Evolutionary conservation across 2,113 vertebrate genomes (phyloP), one percentile per base, ranked within the genome.

Genomic region (Nansenia antarctica): DNA sequence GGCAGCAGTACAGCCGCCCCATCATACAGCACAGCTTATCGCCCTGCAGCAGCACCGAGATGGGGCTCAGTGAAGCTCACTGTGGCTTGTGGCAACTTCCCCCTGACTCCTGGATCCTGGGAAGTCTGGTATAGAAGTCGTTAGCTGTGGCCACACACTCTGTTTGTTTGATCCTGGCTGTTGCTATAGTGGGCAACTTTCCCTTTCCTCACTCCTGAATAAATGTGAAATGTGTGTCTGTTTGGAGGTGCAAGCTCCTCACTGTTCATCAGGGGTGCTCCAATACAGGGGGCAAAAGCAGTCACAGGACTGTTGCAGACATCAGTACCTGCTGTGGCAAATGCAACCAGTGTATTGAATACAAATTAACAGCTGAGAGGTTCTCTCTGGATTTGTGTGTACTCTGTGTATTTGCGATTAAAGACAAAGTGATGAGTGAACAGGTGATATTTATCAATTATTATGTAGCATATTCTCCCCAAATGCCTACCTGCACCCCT

Each of bases 41-140:
- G 79, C 84, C 52, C 77, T 65, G 68, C 82, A 85, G 87, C 89
- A 90, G 89, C 69, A 81, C 64, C 3, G 58, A 32, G 32, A 22
- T 15, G 58, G 77, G n/a, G n/a, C n/a, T n/a, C n/a, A n/a, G 79
- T 86, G 78, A 68, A 84, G 82, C 85, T 77, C 39, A 79, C 69
- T 75, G 63, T 57, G 32, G 74, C 81, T 84, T 2, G 68, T 79
- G 74, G 87, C 82, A 75, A 73, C 78, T 77, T 81, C 67, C 64
- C 72, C 63, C 63, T 66, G 54, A 74, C 66, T 73, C 30, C n/a
- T 69, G 70, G 71, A 82, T 75, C 73, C 78, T 60, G 49, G 61
- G 60, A 84, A 70, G 78, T 62, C 77, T 74, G 67, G 71, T 68
- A 22, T 3, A 22, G 27, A n/a, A 15, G 26, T 22, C 18, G 11